Base-by-base conservation (phyloP, 2,888 invertebrate genomes). In the Steinernema hermaphroditum region DNA sequence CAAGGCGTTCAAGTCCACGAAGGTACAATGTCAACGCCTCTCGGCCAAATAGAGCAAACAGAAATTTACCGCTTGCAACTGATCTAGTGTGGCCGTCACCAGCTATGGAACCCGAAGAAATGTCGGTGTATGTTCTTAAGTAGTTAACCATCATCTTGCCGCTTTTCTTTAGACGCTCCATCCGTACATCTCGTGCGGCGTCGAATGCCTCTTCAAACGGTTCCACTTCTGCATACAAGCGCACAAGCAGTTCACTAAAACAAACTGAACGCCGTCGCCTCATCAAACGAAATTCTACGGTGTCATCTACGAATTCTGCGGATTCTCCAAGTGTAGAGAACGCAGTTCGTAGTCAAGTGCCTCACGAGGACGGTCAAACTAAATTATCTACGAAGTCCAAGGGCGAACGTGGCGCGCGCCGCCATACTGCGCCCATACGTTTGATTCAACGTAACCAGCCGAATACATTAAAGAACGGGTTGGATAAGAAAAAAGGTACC, bases 371-470 rank as follows among this genome's bases (percentile, higher is more conserved):
- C 16, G 16, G 46, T 16, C 16, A 4, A 19, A 32, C 62, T 16
- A 62, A 29, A 16, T 32, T 29, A 12, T n/a, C 32, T 4, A 16
- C 16, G 62, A 62, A 62, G 32, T 14, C 16, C 12, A 62, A 29
- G 16, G 32, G 16, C 4, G 32, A 32, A 6, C 62, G 16, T 32
- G 62, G 12, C 27, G 16, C 6, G 8, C 29, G 62, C 9, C 62
- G 62, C 16, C 62, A 62, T 19, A 62, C 62, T 29, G 62, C 62
- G 9, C 62, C 62, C 1, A 62, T 62, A 62, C 27, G 62, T 16
- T 12, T 29, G 12, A 12, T 32, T 1, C 62, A 62, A 14, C 29
- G 29, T 6, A 62, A 62, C 16, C 62, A 62, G 19, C 62, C 32
- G 1, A 62, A 62, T 29, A 62, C 62, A 9, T n/a, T 62, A 16